These are phyloP conservation scores for Noctua fimbriata DNA, from an alignment of 2,888 invertebrate species.

Conservation along the genomic window DNA sequence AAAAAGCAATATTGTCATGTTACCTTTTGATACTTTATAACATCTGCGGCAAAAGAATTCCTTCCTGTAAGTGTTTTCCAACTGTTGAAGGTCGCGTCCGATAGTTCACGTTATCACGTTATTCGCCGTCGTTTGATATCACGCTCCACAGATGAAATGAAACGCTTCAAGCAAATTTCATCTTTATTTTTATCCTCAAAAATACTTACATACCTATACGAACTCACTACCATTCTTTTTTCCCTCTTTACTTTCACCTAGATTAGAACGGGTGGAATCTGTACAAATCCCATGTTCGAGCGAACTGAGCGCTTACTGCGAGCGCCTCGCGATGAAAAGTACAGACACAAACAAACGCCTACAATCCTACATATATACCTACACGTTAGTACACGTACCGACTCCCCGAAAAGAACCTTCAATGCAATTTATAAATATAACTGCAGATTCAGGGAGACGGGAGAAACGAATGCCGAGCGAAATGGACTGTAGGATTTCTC, in stretches of 20 bases:
- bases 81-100: not conserved
- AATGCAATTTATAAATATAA: conserved; percentile 64
- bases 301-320: conserved; percentile 43
- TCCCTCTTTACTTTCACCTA: conserved; percentile 54
- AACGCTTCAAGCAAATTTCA: conserved; percentile 48
- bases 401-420: conserved; percentile 51
- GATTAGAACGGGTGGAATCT: conserved; percentile 61
- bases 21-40: conserved; percentile 24
- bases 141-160: conserved; percentile 46
- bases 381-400: conserved; percentile 13
- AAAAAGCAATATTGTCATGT: conserved; percentile 27
- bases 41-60: conserved; percentile 30
- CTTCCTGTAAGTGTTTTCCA: conserved; percentile 33
- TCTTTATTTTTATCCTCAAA: conserved; percentile 49
- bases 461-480: conserved; percentile 45
- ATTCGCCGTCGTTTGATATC: conserved; percentile 46
- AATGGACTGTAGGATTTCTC: conserved; percentile 45
- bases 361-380: conserved; percentile 11
- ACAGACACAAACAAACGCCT: conserved; percentile 30
- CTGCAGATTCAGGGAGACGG: conserved; percentile 57
- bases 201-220: conserved; percentile 25
- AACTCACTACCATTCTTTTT: conserved; percentile 50
- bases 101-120: conserved; percentile 46
- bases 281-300: conserved; percentile 59
- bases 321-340: conserved; percentile 50